Base-by-base conservation (phyloP, 2,888 invertebrate species). In the Lottia scabra region DNA sequence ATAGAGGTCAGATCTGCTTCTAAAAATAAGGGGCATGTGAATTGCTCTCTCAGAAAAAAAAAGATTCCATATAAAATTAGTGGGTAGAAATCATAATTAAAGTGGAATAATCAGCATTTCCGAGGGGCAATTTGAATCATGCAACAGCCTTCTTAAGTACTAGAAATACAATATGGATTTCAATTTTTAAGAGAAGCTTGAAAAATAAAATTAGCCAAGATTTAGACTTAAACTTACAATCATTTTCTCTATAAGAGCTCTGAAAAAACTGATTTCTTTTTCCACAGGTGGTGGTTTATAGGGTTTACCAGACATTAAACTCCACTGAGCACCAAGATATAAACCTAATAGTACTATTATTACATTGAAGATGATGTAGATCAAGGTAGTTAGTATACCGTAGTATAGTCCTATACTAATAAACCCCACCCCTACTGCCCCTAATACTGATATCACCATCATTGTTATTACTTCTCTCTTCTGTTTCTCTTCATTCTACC, bases 281-380 rank as follows among this genome's bases (percentile, higher is more conserved):
- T 68, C 63, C 5, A 68, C 65, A 6, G 70, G 67, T 1, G 77
- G 71, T 23, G 84, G 83, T 62, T 77, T 81, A 75, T 85, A 85
- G 63, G 78, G 74, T 68, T 85, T 84, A 8, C 86, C 84, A 70
- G 76, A 74, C 3, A 84, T 78, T 44, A 86, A 75, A 27, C 78
- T 78, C 86, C 83, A 84, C 67, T 83, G 79, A 13, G 81, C 76
- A 2, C 83, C 81, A 8, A 83, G 79, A 63, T 79, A 84, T 13
- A 84, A 73, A 0, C 81, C 83, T n/a, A 79, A 56, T 15, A 73
- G 48, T 19, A 72, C 73, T 10, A 78, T 76, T 10, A 77, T 68
- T 2, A 75, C 56, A 48, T 82, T 71, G 26, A 79, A 75, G 0
- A 71, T 67, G 23, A 80, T 30, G 16, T 81, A 80, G 19, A 81